Evolutionary conservation across 2,113 vertebrate genomes (phyloP).

Genomic region (Mastomys coucha): DNA sequence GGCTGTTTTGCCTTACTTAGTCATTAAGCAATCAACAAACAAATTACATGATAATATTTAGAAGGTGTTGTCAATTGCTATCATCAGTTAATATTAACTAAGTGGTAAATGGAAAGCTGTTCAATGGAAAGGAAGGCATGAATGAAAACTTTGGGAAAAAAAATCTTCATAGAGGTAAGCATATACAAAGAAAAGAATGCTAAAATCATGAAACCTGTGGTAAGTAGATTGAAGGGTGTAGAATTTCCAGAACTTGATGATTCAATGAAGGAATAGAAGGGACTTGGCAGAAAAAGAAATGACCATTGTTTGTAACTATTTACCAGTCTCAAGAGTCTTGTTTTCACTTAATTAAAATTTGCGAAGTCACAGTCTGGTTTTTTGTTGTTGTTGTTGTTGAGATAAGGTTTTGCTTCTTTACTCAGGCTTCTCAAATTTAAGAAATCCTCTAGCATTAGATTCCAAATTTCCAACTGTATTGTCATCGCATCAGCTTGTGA

Average conservation of each 20-base stretch:
- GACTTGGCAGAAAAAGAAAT: neutral
- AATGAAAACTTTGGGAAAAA: neutral
- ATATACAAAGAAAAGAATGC: neutral
- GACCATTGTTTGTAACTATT: neutral
- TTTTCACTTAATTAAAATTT: neutral
- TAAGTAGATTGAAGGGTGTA: neutral
- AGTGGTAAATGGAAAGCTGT: neutral
- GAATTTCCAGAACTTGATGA: neutral
- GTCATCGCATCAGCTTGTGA: neutral
- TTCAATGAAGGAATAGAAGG: neutral
- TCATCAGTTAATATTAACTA: neutral
- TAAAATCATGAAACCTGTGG: neutral
- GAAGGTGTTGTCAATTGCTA: neutral
- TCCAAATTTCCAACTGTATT: neutral
- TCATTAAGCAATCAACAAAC: neutral
- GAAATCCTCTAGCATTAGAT: neutral
- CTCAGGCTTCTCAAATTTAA: neutral
- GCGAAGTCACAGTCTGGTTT: neutral
- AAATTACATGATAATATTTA: neutral
- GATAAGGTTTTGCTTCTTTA: neutral
- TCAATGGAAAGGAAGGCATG: neutral
- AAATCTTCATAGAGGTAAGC: neutral
- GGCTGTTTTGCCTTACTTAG: neutral
- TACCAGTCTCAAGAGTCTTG: neutral
- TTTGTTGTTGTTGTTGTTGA: too few species aligned